Conservation (phyloP, 2,113 vertebrate genomes). For the Heterotis niloticus region DNA sequence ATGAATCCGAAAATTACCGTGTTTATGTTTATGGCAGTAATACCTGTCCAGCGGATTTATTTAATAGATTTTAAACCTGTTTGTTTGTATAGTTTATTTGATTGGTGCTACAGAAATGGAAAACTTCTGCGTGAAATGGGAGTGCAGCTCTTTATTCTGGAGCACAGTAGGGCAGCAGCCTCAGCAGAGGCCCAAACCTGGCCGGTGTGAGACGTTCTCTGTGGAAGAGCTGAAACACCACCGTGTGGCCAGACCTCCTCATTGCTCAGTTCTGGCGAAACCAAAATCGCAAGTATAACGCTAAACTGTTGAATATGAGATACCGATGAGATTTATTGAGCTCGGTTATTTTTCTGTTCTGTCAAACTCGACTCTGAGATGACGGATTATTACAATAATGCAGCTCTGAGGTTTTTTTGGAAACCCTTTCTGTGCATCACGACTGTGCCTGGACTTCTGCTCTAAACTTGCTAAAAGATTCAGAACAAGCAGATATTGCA, state of each 20-base stretch:
- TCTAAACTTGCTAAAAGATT: constrained; percentile 1
- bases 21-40: too few relatives aligned
- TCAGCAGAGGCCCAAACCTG: too few relatives aligned
- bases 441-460: background rate
- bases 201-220: background rate
- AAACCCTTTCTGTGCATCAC: background rate
- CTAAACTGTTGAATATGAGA: background rate
- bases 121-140: too few relatives aligned
- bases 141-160: too few relatives aligned
- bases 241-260: constrained; percentile 1
- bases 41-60: too few relatives aligned
- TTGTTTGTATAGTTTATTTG: too few relatives aligned
- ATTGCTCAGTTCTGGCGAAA: background rate
- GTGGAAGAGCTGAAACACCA: constrained; percentile 15
- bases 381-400: background rate
- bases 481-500: background rate
- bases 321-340: background rate
- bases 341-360: background rate
- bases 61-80: too few relatives aligned
- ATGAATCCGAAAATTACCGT: too few relatives aligned
- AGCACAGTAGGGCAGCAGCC: too few relatives aligned
- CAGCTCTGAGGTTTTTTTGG: background rate
- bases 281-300: background rate
- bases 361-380: background rate
- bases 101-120: too few relatives aligned